Percentiles rank a stretch among this genome's conserved stretches.
These are phyloP conservation scores for Drosophila insularis DNA, from an alignment of 1,140 invertebrate genomes.

Conservation along the genomic window DNA sequence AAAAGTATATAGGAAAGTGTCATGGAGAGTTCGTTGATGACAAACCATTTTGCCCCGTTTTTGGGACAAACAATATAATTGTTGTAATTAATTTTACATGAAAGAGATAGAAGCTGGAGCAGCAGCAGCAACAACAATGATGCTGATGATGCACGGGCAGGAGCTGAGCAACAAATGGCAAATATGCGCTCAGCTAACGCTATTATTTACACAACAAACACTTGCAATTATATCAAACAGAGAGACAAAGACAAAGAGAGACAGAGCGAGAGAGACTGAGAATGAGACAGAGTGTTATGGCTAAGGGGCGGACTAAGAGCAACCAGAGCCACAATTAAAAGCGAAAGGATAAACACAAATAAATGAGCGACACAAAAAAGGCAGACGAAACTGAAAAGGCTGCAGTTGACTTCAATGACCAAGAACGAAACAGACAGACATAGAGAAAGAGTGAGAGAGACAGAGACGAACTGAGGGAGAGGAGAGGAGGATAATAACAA, in stretches of 20 bases:
- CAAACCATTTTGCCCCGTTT: conserved; percentile 4
- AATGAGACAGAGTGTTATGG: conserved; percentile 7
- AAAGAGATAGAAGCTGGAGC: conserved; percentile 37
- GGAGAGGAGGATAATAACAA: conserved; percentile 20
- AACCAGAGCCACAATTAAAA: conserved; percentile 64
- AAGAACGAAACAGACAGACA: conserved; percentile 31
- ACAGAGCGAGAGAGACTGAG: conserved; percentile 4
- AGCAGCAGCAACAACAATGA: conserved; percentile 3
- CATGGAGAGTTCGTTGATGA: conserved; percentile 26
- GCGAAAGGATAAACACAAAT: conserved; percentile 73
- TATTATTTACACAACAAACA: conserved; percentile 74
- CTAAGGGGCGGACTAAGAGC: conserved; percentile 3
- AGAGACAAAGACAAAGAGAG: conserved; percentile 13
- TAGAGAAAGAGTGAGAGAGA: not conserved
- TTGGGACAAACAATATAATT: conserved; percentile 37
- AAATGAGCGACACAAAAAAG: conserved; percentile 68
- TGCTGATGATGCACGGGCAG: conserved; percentile 57
- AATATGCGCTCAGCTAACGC: conserved; percentile 57
- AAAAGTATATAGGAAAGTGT: too few species aligned
- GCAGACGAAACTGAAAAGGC: conserved; percentile 38
- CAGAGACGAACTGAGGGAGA: not conserved
- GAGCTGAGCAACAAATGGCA: conserved; percentile 46
- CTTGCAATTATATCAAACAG: conserved; percentile 59
- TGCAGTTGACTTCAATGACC: conserved; percentile 45
- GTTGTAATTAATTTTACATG: conserved; percentile 59